Evolutionary conservation across 2,797 vertebrate genomes (phyloP).

Genomic region (Schizopygopsis pylzovi): DNA sequence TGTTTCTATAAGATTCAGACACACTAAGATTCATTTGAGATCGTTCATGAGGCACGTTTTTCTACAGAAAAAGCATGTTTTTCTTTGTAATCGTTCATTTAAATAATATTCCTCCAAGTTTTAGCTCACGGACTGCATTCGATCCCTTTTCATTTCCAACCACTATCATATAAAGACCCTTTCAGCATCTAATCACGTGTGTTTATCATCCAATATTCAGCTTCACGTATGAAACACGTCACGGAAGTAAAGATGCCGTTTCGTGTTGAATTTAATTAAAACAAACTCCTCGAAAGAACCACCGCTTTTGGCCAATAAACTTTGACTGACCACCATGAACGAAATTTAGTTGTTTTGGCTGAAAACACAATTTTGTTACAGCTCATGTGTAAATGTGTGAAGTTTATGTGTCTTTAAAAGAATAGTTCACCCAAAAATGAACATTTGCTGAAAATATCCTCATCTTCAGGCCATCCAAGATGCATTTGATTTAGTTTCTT

Average conservation of each 20-base stretch:
- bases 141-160: neutral
- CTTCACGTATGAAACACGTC: neutral
- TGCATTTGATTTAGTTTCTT: too few species aligned
- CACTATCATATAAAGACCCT: neutral
- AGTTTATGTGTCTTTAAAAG: too few species aligned
- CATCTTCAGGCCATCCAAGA: too few species aligned
- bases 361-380: too few species aligned
- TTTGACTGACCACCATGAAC: neutral
- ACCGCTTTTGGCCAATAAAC: neutral
- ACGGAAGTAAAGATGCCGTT: neutral
- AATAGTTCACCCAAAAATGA: too few species aligned
- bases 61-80: neutral
- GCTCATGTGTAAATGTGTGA: too few species aligned
- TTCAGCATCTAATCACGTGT: neutral
- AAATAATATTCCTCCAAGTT: neutral
- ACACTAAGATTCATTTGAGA: constrained; percentile 17
- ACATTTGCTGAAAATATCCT: too few species aligned
- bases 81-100: neutral
- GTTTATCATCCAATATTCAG: neutral
- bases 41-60: too few species aligned
- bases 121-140: neutral
- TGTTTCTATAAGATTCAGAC: constrained; percentile 31
- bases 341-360: neutral
- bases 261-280: neutral
- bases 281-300: neutral